phyloP scores from a whole-genome alignment of 2,888 invertebrate species.

The Troides oblongomaculatus region DNA sequence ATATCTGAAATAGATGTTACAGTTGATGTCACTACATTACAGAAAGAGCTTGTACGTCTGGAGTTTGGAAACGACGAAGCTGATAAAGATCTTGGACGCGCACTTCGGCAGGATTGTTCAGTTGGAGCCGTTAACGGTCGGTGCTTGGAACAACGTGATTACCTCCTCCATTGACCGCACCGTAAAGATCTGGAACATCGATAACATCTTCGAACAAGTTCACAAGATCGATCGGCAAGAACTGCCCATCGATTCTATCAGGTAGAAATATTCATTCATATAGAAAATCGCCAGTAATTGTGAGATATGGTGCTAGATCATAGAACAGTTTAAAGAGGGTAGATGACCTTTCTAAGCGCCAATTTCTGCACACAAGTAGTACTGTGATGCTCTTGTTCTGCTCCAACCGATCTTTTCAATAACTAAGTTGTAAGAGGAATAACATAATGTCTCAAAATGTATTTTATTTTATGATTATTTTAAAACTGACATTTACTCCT shows the following conservation, averaged over 20 bases:
- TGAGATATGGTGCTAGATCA: too few species aligned
- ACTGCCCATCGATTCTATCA: constrained; percentile 94
- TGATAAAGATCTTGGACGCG: constrained; percentile 96
- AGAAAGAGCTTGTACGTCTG: constrained; percentile 97
- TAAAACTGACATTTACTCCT: too few species aligned
- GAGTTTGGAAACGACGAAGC: constrained; percentile 88
- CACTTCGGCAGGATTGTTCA: constrained; percentile 98
- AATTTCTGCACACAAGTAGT: too few species aligned
- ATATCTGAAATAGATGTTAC: too few species aligned
- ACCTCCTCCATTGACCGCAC: constrained; percentile 98
- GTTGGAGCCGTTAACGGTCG: constrained; percentile 91
- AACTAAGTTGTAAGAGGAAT: too few species aligned
- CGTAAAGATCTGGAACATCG: constrained; percentile 99
- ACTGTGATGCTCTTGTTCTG: too few species aligned
- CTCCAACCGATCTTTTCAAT: too few species aligned
- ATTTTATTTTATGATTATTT: too few species aligned
- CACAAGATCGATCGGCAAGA: constrained; percentile 97
- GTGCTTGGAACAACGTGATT: constrained; percentile 95
- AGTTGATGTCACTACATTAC: constrained; percentile 29
- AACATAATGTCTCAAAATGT: too few species aligned
- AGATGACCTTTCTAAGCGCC: too few species aligned
- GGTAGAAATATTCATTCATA: constrained; percentile 65
- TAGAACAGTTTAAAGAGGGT: too few species aligned
- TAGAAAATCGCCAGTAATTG: too few species aligned
- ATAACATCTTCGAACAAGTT: constrained; percentile 98